Percentiles rank a stretch among this genome's conserved stretches.
Conservation (phyloP, 2,113 vertebrate species). For the human region GRCh38 chr12:24118001-24118500, state of each 20-base stretch:
- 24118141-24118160: neutral
- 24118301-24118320: neutral
- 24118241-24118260: neutral
- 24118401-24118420: neutral
- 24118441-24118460: neutral
- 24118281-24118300: neutral
- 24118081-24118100: neutral
- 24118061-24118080: neutral
- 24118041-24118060: too few species aligned
- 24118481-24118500: neutral
- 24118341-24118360: neutral
- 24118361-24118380: neutral
- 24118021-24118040: too few species aligned
- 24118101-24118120: neutral
- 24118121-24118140: neutral
- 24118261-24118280: neutral
- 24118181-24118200: neutral
- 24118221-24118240: neutral
- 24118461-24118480: neutral
- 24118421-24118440: constrained; percentile 20
- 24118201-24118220: neutral
- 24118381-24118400: neutral
- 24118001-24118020: too few species aligned
- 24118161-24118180: neutral
- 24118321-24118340: neutral